Evolutionary conservation across 2,888 invertebrate species (phyloP).

Genomic region (Epistrophella euchroma): DNA sequence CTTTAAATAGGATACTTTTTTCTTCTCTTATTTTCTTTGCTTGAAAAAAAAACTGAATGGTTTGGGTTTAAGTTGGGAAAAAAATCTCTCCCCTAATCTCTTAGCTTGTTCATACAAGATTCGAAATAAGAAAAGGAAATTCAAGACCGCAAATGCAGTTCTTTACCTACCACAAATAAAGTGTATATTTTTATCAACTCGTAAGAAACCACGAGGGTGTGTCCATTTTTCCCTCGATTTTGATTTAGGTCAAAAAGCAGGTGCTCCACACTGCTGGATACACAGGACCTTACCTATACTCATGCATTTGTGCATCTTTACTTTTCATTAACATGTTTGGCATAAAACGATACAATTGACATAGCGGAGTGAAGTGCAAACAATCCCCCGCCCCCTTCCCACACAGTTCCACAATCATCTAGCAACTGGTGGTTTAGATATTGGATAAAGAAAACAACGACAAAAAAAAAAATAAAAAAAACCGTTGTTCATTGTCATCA

Average conservation of each 20-base stretch:
- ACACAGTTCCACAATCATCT: neutral
- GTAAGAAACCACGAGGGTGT: constrained; percentile 61
- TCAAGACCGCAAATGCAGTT: neutral
- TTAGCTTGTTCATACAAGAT: constrained; percentile 25
- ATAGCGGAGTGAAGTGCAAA: constrained; percentile 42
- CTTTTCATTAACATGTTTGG: constrained; percentile 70
- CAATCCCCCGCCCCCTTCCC: neutral
- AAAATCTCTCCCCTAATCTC: neutral
- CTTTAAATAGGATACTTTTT: constrained; percentile 10
- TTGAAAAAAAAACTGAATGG: too few species aligned
- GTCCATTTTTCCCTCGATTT: constrained; percentile 55
- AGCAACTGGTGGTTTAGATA: constrained; percentile 70
- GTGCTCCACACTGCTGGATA: constrained; percentile 43
- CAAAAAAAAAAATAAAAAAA: constrained; percentile 2
- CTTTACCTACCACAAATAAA: neutral
- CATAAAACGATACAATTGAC: constrained; percentile 14
- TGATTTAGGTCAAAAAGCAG: constrained; percentile 72
- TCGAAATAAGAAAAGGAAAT: neutral
- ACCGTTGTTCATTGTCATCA: constrained; percentile 64
- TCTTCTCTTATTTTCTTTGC: neutral
- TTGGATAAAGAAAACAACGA: constrained; percentile 19
- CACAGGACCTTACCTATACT: constrained; percentile 23
- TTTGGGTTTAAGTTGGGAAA: neutral
- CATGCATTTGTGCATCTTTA: constrained; percentile 65
- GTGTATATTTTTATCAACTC: constrained; percentile 12